Evolutionary conservation across 2,113 vertebrate genomes (phyloP).

Genomic region (Apeltes quadracus): DNA sequence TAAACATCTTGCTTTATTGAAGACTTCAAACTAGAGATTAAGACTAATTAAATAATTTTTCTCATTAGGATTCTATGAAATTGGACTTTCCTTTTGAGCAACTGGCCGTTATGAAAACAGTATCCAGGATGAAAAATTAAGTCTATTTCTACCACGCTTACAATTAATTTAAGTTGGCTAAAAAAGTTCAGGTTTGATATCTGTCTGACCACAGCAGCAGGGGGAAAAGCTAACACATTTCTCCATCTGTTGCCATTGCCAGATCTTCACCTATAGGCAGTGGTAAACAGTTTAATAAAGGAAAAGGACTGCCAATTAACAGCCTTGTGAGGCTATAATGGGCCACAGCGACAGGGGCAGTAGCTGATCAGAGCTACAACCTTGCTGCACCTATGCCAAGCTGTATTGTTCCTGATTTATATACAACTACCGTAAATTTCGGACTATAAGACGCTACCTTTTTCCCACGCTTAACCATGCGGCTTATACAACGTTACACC

Average conservation of each 20-base stretch:
- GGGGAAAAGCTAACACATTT: constrained; percentile 7
- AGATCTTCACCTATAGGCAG: constrained; percentile 39
- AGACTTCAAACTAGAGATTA: too few species aligned
- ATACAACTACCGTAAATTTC: too few species aligned
- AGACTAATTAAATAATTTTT: too few species aligned
- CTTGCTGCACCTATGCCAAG: background rate
- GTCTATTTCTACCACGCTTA: background rate
- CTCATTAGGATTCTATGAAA: too few species aligned
- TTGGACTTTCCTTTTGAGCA: too few species aligned
- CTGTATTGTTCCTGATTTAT: background rate
- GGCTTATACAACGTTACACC: too few species aligned
- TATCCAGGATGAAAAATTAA: background rate
- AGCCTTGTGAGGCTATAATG: constrained; percentile 13
- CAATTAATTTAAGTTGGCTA: background rate
- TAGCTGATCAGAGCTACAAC: constrained; percentile 28
- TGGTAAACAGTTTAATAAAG: constrained; percentile 29
- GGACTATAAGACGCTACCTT: too few species aligned
- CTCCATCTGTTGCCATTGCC: constrained; percentile 43
- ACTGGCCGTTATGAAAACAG: too few species aligned
- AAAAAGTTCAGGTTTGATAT: background rate
- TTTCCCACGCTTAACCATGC: too few species aligned
- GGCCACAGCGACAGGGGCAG: constrained; percentile 35
- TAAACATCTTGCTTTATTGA: too few species aligned
- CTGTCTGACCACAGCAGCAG: constrained; percentile 22
- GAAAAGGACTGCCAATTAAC: constrained; percentile 39